phyloP scores from a whole-genome alignment of 2,888 invertebrate genomes.

The Podabrus alpinus region DNA sequence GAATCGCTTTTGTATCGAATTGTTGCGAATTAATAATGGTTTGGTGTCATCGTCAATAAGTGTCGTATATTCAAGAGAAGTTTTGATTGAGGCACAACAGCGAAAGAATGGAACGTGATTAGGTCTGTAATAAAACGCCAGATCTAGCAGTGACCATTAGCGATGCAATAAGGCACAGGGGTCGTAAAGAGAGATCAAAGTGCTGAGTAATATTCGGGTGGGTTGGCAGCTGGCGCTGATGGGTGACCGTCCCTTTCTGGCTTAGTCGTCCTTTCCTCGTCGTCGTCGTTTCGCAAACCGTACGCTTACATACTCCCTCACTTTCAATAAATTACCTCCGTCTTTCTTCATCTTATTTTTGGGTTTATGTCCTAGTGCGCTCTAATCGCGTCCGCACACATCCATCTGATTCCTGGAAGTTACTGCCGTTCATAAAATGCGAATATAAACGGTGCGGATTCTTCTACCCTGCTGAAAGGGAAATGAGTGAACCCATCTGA shows the following conservation, averaged over 20 bases:
- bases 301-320: constrained; percentile 17
- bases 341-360: constrained; percentile 13
- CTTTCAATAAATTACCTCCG: constrained; percentile 25
- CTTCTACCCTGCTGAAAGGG: constrained; percentile 28
- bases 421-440: constrained; percentile 37
- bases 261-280: constrained; percentile 3
- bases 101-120: constrained; percentile 26
- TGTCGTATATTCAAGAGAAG: neutral
- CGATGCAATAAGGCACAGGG: constrained; percentile 42
- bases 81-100: constrained; percentile 6
- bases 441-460: constrained; percentile 36
- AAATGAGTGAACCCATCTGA: constrained; percentile 33
- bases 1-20: neutral
- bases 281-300: constrained; percentile 11
- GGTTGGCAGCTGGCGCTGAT: constrained; percentile 40
- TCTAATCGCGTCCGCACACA: constrained; percentile 33
- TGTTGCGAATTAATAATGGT: neutral
- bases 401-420: constrained; percentile 35
- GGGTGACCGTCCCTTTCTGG: constrained; percentile 33
- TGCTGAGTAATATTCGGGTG: constrained; percentile 41
- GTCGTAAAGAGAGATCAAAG: constrained; percentile 42
- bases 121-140: constrained; percentile 42
- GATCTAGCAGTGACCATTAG: constrained; percentile 45
- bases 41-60: constrained; percentile 2
- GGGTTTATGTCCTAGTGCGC: constrained; percentile 1